Evolutionary conservation across 2,113 vertebrate species (phyloP), one percentile per base, ranked within the genome.

Genomic region (Picathartes gymnocephalus): DNA sequence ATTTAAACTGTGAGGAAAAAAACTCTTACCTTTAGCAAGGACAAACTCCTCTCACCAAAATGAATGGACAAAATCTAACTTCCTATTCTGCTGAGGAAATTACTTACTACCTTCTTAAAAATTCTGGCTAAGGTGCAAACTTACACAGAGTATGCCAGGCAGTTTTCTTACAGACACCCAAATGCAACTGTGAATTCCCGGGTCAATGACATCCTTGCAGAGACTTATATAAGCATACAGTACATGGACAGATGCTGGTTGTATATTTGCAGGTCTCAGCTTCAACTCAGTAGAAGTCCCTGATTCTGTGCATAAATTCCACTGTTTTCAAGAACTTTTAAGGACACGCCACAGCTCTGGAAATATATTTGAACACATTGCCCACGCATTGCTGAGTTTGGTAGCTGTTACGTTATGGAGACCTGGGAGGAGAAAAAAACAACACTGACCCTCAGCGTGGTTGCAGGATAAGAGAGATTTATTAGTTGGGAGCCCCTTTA

Each of bases 101-200:
- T n/a, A 61, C 27, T 95, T 92, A 64, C 25, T 44, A 68, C 11
- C 40, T 50, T 60, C n/a, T 72, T 61, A n/a, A 89, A 94, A 85
- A 86, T 44, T 58, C 48, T 80, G 78, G 47, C 19, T 66, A 74
- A 77, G 54, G 53, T 20, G 45, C 50, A 76, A 53, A 81, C 39
- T 53, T 70, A 39, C 20, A 48, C 7, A 47, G 45, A 4, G 0
- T 18, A 58, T 35, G 28, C 48, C 70, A 66, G 27, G 39, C 33
- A 85, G 30, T 33, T 72, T 95, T 82, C 70, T 69, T 69, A 69
- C 0, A 72, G 48, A 70, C 15, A 86, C 50, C 17, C 60, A 88
- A 86, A 66, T 18, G 37, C 23, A 93, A 53, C 20, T 10, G 3
- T 24, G 40, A 76, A 71, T 56, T 93, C 79, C 48, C 70, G 58